Conservation (phyloP, 2,888 invertebrate species). For the Acanthosepion esculentum region DNA sequence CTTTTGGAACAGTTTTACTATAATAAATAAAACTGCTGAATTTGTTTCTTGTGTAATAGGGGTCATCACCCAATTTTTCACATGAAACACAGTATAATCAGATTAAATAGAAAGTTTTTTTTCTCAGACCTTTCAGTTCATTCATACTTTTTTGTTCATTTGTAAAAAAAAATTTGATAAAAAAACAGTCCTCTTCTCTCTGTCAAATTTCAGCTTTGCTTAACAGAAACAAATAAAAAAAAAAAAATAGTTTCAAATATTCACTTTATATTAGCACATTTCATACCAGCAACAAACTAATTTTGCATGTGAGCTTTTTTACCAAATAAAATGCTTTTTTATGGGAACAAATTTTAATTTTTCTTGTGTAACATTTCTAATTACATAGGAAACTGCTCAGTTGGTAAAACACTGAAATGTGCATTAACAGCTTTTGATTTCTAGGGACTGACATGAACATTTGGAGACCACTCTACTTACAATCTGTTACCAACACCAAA, state of each 20-base stretch:
- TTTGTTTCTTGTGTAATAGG: not conserved
- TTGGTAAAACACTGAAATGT: not conserved
- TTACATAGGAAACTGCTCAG: not conserved
- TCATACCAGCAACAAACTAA: not conserved
- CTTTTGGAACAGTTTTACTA: not conserved
- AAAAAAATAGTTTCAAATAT: not conserved
- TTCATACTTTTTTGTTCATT: constrained; percentile 22
- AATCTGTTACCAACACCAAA: too few species aligned
- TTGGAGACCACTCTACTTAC: not conserved
- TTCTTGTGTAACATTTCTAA: not conserved
- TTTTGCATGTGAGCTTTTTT: not conserved
- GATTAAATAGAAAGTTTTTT: not conserved
- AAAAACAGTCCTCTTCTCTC: not conserved
- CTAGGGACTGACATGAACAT: not conserved
- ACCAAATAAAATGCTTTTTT: too few species aligned
- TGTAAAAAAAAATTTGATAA: not conserved
- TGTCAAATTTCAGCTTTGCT: constrained; percentile 39
- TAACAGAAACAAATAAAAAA: not conserved
- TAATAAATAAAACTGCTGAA: constrained; percentile 10
- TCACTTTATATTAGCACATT: not conserved
- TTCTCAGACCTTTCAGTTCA: constrained; percentile 21
- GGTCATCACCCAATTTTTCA: not conserved
- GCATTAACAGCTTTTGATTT: not conserved
- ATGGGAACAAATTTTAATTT: not conserved
- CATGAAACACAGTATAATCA: not conserved